These are phyloP conservation scores for Danio tinwini DNA, from an alignment of 2,797 vertebrate genomes.

Conservation along the genomic window DNA sequence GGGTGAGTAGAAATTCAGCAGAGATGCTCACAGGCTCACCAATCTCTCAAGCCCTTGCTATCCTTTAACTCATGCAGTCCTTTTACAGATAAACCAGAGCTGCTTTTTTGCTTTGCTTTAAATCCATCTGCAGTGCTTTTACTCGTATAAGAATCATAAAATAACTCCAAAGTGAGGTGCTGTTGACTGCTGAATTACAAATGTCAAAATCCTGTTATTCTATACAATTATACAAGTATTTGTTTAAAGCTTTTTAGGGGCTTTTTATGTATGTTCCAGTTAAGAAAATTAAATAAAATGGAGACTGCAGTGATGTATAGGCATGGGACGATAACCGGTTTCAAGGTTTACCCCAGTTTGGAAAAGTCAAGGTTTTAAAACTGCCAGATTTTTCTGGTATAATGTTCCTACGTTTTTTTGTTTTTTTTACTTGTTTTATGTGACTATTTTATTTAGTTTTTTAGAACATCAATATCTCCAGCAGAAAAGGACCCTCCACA, in stretches of 20 bases:
- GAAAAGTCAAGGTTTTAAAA: too few relatives aligned
- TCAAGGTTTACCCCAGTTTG: too few relatives aligned
- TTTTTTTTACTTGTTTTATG: too few relatives aligned
- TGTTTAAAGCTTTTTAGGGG: neutral
- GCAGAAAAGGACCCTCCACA: too few relatives aligned
- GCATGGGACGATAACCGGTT: too few relatives aligned
- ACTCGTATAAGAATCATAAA: constrained; percentile 39
- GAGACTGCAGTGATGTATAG: too few relatives aligned
- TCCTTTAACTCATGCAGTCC: constrained; percentile 2
- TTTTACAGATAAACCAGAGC: constrained; percentile 11
- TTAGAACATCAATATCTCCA: too few relatives aligned
- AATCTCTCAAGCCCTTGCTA: constrained; percentile 32
- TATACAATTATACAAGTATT: neutral
- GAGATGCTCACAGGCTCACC: constrained; percentile 31
- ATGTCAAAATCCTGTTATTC: neutral
- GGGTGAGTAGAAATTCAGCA: constrained; percentile 44
- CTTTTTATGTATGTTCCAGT: too few relatives aligned
- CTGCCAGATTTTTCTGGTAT: too few relatives aligned
- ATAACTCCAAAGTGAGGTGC: neutral
- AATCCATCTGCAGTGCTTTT: constrained; percentile 16
- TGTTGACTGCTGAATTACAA: neutral
- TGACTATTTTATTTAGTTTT: too few relatives aligned
- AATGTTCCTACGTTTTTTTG: too few relatives aligned
- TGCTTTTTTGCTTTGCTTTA: constrained; percentile 42
- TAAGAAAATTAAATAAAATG: too few relatives aligned